Percentiles rank a stretch among this genome's conserved stretches.
phyloP scores from a whole-genome alignment of 2,888 invertebrate species.

The Latheticus oryzae region DNA sequence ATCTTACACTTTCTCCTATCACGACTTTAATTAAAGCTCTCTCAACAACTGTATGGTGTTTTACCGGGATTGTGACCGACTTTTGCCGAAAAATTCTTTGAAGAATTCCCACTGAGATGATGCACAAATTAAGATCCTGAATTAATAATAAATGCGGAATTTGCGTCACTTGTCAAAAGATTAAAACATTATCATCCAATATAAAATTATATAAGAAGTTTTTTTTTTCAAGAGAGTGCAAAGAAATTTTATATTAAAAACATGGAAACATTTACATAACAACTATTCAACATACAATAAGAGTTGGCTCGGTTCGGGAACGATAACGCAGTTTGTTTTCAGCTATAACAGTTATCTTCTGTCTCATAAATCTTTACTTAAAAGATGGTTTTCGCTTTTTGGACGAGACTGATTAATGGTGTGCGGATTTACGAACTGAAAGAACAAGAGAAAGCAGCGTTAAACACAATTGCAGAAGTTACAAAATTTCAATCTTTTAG shows the following conservation, averaged over 20 bases:
- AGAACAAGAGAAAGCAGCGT: background rate
- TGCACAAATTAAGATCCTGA: slow-evolving; percentile 21
- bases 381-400: slow-evolving; percentile 10
- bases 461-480: background rate
- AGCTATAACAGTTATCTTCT: slow-evolving; percentile 32
- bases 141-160: slow-evolving; percentile 13
- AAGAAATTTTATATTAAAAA: slow-evolving; percentile 25
- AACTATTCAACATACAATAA: slow-evolving; percentile 21
- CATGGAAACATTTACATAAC: slow-evolving; percentile 37
- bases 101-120: slow-evolving; percentile 1
- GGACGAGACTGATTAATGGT: slow-evolving; percentile 7
- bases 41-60: slow-evolving; percentile 3
- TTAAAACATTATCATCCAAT: slow-evolving; percentile 1
- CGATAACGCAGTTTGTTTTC: slow-evolving; percentile 13
- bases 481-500: slow-evolving; percentile 1
- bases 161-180: slow-evolving; percentile 9
- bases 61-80: slow-evolving; percentile 18
- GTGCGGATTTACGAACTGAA: slow-evolving; percentile 6
- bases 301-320: background rate
- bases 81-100: slow-evolving; percentile 7
- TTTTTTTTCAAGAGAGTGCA: no score
- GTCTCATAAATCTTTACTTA: slow-evolving; percentile 32
- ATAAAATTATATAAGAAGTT: no score
- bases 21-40: slow-evolving; percentile 40
- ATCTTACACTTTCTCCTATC: slow-evolving; percentile 38